phyloP scores from a whole-genome alignment of 2,888 invertebrate genomes.

The Entomobrya multifasciata region DNA sequence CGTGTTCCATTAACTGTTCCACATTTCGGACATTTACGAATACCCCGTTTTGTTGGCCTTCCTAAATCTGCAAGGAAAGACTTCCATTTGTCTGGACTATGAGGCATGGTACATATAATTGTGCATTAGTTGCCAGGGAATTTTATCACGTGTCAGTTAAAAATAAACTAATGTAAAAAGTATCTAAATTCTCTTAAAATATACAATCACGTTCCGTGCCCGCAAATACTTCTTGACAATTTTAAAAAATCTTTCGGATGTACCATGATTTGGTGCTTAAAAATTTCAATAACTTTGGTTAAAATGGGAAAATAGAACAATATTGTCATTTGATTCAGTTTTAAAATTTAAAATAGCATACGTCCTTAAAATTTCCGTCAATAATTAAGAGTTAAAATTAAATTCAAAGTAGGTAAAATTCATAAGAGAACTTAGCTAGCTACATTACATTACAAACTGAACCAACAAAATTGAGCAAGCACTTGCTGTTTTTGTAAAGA shows the following conservation, averaged over 20 bases:
- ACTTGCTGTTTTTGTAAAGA: too few relatives aligned
- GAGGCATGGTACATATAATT: conserved; percentile 72
- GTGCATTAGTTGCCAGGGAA: too few relatives aligned
- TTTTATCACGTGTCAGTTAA: neutral
- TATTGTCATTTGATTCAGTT: too few relatives aligned
- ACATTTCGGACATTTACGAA: conserved; percentile 89
- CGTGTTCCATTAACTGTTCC: conserved; percentile 89
- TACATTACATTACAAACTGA: too few relatives aligned
- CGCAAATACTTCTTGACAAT: neutral
- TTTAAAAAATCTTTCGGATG: neutral
- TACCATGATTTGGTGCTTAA: neutral
- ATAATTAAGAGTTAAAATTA: neutral
- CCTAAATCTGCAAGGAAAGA: conserved; percentile 84
- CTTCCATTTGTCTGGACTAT: conserved; percentile 77
- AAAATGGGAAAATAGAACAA: too few relatives aligned
- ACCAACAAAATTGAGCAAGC: too few relatives aligned
- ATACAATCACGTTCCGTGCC: conserved; percentile 16
- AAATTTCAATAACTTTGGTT: neutral
- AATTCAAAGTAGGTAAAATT: neutral
- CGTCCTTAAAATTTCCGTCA: neutral
- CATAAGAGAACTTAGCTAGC: neutral
- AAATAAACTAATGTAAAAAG: neutral
- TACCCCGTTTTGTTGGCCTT: conserved; percentile 86
- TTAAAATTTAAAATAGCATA: too few relatives aligned
- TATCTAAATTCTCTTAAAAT: too few relatives aligned